Evolutionary conservation across 2,888 invertebrate genomes (phyloP), one percentile per base, ranked within the genome.

Genomic region (Phania funesta): DNA sequence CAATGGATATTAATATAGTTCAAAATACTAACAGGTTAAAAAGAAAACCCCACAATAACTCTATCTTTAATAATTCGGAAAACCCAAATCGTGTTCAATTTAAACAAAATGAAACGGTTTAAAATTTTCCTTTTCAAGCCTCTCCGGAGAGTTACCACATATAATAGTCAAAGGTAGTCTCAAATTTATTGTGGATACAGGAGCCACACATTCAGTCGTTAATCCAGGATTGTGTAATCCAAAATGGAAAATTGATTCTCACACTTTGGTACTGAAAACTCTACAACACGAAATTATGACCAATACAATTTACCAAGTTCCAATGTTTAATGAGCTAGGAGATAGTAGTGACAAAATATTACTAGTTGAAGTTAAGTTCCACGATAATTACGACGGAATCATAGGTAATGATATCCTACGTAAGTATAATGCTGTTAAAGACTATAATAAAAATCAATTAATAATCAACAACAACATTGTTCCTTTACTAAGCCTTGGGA

Each of bases 331-430:
- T 1, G 67, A 67, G 26, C 11, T 54, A 13, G 68, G 68, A 6
- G 18, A 56, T 44, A 29, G 6, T 7, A 54, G 32, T 18, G 50
- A 71, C 3, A 87, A 38, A 84, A 86, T 65, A 13, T 58, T 35
- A 20, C 24, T 68, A 32, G 48, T 71, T 13, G 77, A 71, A 26
- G 58, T 44, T 24, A 35, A 54, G 35, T 74, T 74, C 16, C 71
- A 50, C 18, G 11, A 62, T 20, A 8, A 41, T 6, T 71, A 26
- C 16, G 52, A 62, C 41, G 71, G 60, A 41, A 56, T 62, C 18
- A 50, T 71, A 50, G 60, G 71, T 1, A 54, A 62, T 20, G 73
- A 73, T 41, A n/a, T 73, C 9, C 3, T 73, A n/a, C 26, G 16
- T 2, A 26, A 4, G 11, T 62, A 73, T n/a, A 62, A 29, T 18